A percentile compares a stretch with the other conserved stretches of the same genome.
Evolutionary conservation across 2,888 invertebrate genomes (phyloP).

Genomic region (Epicampocera succincta): DNA sequence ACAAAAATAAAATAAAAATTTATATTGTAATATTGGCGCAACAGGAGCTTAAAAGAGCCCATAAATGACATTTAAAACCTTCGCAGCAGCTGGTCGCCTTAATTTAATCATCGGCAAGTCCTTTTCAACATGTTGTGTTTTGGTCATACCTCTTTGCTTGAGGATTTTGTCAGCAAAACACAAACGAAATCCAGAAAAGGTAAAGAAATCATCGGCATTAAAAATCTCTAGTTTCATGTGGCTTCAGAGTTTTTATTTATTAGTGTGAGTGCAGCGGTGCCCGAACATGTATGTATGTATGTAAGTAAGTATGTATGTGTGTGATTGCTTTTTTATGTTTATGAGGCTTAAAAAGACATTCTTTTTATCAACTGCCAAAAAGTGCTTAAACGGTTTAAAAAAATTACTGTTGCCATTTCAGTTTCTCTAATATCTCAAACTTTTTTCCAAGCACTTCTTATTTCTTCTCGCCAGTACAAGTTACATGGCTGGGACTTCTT

Average conservation of each 20-base stretch:
- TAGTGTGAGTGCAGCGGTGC: background rate
- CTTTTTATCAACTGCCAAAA: slow-evolving; percentile 69
- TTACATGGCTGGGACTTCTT: slow-evolving; percentile 29
- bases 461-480: slow-evolving; percentile 32
- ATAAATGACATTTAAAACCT: background rate
- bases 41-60: slow-evolving; percentile 5
- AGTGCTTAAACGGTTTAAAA: slow-evolving; percentile 66
- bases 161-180: slow-evolving; percentile 7
- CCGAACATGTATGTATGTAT: background rate
- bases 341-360: slow-evolving; percentile 68
- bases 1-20: background rate
- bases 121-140: slow-evolving; percentile 9
- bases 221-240: slow-evolving; percentile 42
- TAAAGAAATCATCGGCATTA: slow-evolving; percentile 38
- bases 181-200: slow-evolving; percentile 16
- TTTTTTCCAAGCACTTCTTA: slow-evolving; percentile 5
- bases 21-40: slow-evolving; percentile 22
- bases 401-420: slow-evolving; percentile 35
- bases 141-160: slow-evolving; percentile 32
- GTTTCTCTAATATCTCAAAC: slow-evolving; percentile 13
- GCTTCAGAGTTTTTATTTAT: slow-evolving; percentile 29
- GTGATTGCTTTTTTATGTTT: slow-evolving; percentile 39
- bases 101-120: slow-evolving; percentile 17
- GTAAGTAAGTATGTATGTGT: slow-evolving; percentile 8
- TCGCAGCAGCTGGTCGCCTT: slow-evolving; percentile 24